Base-by-base conservation (phyloP, 2,888 invertebrate species). In the Lasioglossum figueresi region DNA sequence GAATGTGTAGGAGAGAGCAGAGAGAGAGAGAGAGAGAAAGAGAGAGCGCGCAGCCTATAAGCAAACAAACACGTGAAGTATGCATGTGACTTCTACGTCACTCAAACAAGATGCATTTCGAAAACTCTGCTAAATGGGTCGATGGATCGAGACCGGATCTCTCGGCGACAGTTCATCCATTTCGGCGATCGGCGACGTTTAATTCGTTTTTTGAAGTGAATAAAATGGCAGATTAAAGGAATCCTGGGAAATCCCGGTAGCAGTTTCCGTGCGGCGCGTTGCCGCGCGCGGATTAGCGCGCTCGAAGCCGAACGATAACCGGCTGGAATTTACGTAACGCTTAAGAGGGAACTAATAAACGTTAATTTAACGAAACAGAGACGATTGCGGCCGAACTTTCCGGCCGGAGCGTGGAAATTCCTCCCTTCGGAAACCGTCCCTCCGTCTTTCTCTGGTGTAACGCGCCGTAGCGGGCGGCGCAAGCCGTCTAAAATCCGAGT, bases 311-410 rank as follows among this genome's bases (percentile, higher is more conserved):
- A 88, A 86, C 89, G 89, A 88, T 91, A 91, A 91, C 88, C 87
- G 86, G 23, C 80, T n/a, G 82, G 88, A 89, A 90, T 90, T 90
- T 90, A 89, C 88, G 81, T 88, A 80, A 84, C 83, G 88, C 77
- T 84, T 88, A 82, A 88, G 88, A 79, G 86, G 81, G 90, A 91
- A 91, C 92, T 92, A 92, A 92, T 93, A 92, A 92, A 92, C 93
- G 91, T 92, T 93, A 90, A 92, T 92, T 93, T 87, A 89, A 91
- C 91, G 89, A 90, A 92, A 90, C 87, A 88, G 88, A 80, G 88
- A 79, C 87, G 83, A 82, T 76, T 71, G 56, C 23, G 31, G 82
- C 37, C 73, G 75, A 90, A 90, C 81, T 90, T 89, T 85, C 83
- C 70, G 74, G 63, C 72, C 73, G 52, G 37, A 70, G 43, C 31